These are phyloP conservation scores for Drosophila athabasca DNA, from an alignment of 1,140 invertebrate species.

Conservation along the genomic window DNA sequence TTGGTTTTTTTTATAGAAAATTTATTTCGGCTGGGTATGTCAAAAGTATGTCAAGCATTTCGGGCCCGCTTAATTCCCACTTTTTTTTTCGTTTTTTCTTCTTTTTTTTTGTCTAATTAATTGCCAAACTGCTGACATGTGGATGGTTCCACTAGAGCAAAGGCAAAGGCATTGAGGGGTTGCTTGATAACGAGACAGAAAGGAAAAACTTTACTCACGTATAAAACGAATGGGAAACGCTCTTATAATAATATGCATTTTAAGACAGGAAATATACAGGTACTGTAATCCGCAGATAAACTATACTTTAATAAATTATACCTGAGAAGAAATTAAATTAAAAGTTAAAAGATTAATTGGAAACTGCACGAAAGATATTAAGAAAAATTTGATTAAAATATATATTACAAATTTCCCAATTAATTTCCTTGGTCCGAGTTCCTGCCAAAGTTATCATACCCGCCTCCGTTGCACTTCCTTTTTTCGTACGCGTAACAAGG, in stretches of 20 bases:
- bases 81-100: constrained; percentile 19
- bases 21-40: constrained; percentile 51
- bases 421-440: too few species aligned
- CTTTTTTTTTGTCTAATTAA: constrained; percentile 65
- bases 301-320: too few species aligned
- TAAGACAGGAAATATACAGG: too few species aligned
- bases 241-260: neutral
- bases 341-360: too few species aligned
- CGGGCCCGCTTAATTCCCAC: constrained; percentile 73
- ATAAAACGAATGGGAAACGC: neutral
- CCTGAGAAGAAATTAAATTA: too few species aligned
- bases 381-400: too few species aligned
- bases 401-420: too few species aligned
- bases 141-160: constrained; percentile 73
- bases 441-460: neutral
- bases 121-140: constrained; percentile 72
- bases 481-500: constrained; percentile 20
- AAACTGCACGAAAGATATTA: too few species aligned
- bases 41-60: constrained; percentile 81
- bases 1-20: constrained; percentile 14
- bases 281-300: too few species aligned
- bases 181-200: constrained; percentile 55
- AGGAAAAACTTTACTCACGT: neutral
- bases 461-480: neutral
- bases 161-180: constrained; percentile 48